These are phyloP conservation scores for Ovibos moschatus DNA, from an alignment of 2,113 vertebrate genomes.

Conservation along the genomic window DNA sequence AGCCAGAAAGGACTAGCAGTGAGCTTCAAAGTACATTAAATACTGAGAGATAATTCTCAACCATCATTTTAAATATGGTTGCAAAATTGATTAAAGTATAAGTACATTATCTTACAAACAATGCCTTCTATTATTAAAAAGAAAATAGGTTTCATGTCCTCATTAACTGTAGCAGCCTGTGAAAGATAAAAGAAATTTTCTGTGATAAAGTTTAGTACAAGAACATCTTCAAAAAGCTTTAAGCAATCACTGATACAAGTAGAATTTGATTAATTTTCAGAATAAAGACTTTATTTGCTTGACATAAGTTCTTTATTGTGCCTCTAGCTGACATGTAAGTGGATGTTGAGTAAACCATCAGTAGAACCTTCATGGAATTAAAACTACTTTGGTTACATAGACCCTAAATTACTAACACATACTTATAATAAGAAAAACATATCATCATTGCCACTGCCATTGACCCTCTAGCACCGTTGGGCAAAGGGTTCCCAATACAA, in stretches of 20 bases:
- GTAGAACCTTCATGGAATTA: neutral
- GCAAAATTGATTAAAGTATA: neutral
- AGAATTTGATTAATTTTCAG: neutral
- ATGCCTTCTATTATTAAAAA: neutral
- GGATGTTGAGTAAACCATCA: neutral
- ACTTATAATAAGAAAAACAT: neutral
- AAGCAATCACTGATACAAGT: neutral
- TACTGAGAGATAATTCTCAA: neutral
- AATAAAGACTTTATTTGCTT: neutral
- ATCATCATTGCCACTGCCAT: neutral
- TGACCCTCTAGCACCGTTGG: neutral
- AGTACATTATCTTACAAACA: neutral
- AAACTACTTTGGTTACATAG: neutral
- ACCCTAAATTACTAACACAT: neutral
- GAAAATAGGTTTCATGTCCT: neutral
- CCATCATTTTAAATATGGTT: neutral
- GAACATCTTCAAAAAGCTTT: neutral
- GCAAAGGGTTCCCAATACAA: neutral
- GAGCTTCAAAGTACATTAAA: neutral
- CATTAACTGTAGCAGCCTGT: neutral
- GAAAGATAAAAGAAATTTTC: neutral
- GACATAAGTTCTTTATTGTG: neutral
- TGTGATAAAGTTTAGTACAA: neutral
- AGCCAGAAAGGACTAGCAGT: neutral
- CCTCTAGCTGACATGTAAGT: neutral